phyloP scores from a whole-genome alignment of 2,888 invertebrate species.

The Lymantria dispar region DNA sequence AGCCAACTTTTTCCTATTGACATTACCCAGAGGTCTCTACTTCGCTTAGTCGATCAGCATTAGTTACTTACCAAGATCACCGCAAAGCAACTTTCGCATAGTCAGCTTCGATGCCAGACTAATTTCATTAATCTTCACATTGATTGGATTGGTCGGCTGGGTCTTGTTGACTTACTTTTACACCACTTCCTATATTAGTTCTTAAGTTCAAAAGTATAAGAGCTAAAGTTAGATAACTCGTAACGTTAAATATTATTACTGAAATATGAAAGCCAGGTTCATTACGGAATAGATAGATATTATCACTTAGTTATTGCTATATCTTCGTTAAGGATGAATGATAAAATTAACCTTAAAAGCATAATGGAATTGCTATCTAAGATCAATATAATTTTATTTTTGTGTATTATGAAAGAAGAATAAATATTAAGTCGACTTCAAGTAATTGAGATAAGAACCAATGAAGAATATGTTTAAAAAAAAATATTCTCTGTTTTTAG shows the following conservation, averaged over 20 bases:
- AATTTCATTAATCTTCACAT: slow-evolving; percentile 61
- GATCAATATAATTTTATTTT: too few relatives aligned
- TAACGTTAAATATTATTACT: not conserved
- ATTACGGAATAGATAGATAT: too few relatives aligned
- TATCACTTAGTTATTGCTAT: too few relatives aligned
- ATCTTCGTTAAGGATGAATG: too few relatives aligned
- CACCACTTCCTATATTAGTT: slow-evolving; percentile 12
- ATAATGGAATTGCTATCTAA: too few relatives aligned
- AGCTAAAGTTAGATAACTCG: slow-evolving; percentile 14
- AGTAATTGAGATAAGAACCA: too few relatives aligned
- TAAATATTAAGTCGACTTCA: too few relatives aligned
- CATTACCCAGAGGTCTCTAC: slow-evolving; percentile 5
- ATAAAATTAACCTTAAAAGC: too few relatives aligned
- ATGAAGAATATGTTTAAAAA: too few relatives aligned
- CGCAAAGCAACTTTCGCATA: slow-evolving; percentile 35
- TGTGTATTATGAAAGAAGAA: too few relatives aligned
- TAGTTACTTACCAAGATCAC: slow-evolving; percentile 39
- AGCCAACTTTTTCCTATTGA: not conserved
- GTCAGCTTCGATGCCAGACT: slow-evolving; percentile 42
- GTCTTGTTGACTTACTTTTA: slow-evolving; percentile 26
- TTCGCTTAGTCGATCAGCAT: slow-evolving; percentile 10
- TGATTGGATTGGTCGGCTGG: slow-evolving; percentile 49
- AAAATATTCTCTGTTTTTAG: too few relatives aligned
- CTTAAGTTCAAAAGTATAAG: slow-evolving; percentile 15
- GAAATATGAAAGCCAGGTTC: not conserved